Conservation (phyloP, 1,140 invertebrate genomes). For the Drosophila equinoxialis region DNA sequence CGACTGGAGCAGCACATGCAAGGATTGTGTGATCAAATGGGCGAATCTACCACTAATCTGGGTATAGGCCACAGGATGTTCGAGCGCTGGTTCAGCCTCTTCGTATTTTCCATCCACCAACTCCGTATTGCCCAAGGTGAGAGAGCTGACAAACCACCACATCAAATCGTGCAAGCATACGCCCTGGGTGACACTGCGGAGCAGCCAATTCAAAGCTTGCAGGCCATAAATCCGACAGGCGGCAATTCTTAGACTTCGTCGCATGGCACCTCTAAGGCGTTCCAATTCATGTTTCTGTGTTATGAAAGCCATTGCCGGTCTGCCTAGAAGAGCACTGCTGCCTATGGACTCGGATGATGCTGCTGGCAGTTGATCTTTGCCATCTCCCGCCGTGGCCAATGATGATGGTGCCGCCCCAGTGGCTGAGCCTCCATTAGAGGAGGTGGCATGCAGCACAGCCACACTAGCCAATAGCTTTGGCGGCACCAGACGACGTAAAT, state of each 20-base stretch:
- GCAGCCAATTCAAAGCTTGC: constrained; percentile 96
- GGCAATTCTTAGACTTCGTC: constrained; percentile 91
- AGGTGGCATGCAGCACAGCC: constrained; percentile 45
- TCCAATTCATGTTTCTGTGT: constrained; percentile 93
- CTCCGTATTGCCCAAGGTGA: constrained; percentile 84
- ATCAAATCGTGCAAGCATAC: constrained; percentile 95
- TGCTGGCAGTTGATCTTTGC: not conserved
- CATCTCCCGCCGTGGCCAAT: not conserved
- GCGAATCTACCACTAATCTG: constrained; percentile 91
- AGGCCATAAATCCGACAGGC: constrained; percentile 92
- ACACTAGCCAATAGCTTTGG: constrained; percentile 67
- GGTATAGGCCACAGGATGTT: constrained; percentile 92
- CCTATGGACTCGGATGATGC: not conserved
- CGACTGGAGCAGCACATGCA: constrained; percentile 95
- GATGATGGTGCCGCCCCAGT: not conserved
- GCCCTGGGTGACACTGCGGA: constrained; percentile 95
- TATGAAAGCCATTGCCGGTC: constrained; percentile 93
- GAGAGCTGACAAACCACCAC: constrained; percentile 95
- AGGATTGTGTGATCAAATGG: constrained; percentile 90
- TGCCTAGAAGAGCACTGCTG: constrained; percentile 83
- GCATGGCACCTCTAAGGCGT: constrained; percentile 91
- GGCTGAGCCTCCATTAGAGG: not conserved
- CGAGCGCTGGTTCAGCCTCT: constrained; percentile 85
- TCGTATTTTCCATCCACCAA: constrained; percentile 57
- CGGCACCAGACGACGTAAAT: constrained; percentile 88